Evolutionary conservation across 2,888 invertebrate species (phyloP).

Genomic region (Clusia tigrina): DNA sequence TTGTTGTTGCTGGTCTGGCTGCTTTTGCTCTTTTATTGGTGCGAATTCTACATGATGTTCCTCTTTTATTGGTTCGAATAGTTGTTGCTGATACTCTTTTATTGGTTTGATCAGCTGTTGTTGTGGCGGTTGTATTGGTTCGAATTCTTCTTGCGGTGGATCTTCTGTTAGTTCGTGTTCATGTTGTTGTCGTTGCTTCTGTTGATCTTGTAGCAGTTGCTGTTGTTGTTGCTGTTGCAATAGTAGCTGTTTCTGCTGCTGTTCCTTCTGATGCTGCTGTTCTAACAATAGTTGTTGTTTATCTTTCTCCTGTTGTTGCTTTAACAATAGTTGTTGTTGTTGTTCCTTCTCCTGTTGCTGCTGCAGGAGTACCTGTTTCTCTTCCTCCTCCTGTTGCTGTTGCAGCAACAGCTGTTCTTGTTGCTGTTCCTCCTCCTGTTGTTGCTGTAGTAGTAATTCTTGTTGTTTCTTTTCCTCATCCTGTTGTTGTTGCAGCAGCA

Average conservation of each 20-base stretch:
- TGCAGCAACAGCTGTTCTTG: too few species aligned
- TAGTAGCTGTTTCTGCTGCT: slow-evolving; percentile 36
- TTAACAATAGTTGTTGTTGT: slow-evolving; percentile 38
- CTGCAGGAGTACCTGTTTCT: too few species aligned
- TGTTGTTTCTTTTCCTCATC: slow-evolving; percentile 42
- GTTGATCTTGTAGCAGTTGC: not conserved
- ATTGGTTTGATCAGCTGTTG: too few species aligned
- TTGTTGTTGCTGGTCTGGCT: too few species aligned
- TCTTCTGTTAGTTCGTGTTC: not conserved
- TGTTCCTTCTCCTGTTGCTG: slow-evolving; percentile 54
- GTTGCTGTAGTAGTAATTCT: slow-evolving; percentile 39
- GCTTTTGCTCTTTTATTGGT: too few species aligned
- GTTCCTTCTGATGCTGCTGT: slow-evolving; percentile 19
- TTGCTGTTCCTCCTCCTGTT: slow-evolving; percentile 48
- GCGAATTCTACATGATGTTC: too few species aligned
- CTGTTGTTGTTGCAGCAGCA: slow-evolving; percentile 48
- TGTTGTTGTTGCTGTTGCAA: slow-evolving; percentile 1
- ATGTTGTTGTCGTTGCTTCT: not conserved
- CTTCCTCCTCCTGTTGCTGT: too few species aligned
- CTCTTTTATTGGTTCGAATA: too few species aligned
- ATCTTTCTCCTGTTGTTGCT: slow-evolving; percentile 47
- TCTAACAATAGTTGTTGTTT: slow-evolving; percentile 44
- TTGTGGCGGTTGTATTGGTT: not conserved
- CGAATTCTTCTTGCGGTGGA: not conserved
- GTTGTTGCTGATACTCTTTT: too few species aligned